Base-by-base conservation (phyloP, 2,888 invertebrate species). In the Agonopterix subpropinquella region DNA sequence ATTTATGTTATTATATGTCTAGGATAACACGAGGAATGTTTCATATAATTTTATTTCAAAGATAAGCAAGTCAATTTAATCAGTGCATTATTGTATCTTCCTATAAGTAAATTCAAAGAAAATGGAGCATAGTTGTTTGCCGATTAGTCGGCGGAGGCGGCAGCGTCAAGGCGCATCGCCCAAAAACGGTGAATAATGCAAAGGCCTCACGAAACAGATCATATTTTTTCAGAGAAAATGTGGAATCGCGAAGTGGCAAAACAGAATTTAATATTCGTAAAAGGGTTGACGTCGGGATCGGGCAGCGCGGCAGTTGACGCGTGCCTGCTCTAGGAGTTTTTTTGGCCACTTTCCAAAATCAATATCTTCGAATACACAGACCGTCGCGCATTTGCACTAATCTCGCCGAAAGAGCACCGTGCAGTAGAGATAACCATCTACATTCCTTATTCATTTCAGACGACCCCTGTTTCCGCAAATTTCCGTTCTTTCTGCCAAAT, bases 251-350 rank as follows among this genome's bases (percentile, higher is more conserved):
- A 88, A 87, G 84, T 86, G 85, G 85, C 86, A 87, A 87, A 88
- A 88, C 87, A 87, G 83, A 87, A 87, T 88, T 87, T 88, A 87
- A 88, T 88, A 88, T 88, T 87, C 85, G 88, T 87, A 78, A 88
- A 88, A 87, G 88, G 88, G 86, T 87, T 88, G 81, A 88, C 77
- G 80, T 73, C 76, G 80, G 76, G 76, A 77, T 75, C 79, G 81
- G 80, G 77, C 81, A 81, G 78, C 80, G 78, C 77, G 80, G 78
- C 76, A 80, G 82, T 86, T 86, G 85, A 87, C 86, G 88, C 86
- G 84, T 81, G 84, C 80, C 75, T 75, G 74, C 77, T 77, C 78
- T 79, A 78, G 66, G 75, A 81, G 76, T 83, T 87, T 87, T 86
- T 88, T 87, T 88, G 87, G 88, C 87, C 73, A 76, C 74, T 80